A percentile compares a stretch with the other conserved stretches of the same genome.
phyloP scores from a whole-genome alignment of 1,140 invertebrate species.

The Drosophila willistoni region DNA sequence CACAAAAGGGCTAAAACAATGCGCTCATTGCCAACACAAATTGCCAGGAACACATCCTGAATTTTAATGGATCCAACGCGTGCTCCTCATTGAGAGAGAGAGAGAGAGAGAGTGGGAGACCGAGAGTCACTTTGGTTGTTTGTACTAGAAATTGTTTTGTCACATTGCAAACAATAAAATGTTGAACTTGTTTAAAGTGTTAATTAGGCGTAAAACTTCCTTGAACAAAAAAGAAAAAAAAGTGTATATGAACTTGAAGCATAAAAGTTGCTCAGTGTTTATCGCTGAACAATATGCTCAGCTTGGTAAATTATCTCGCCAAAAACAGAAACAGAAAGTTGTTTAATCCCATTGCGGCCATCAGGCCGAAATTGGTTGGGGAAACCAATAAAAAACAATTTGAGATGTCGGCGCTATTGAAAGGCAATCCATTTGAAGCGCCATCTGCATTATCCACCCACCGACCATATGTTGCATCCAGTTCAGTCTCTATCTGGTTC shows the following conservation, averaged over 20 bases:
- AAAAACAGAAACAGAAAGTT: constrained; percentile 37
- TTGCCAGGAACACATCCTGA: constrained; percentile 67
- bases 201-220: constrained; percentile 74
- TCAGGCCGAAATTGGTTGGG: constrained; percentile 32
- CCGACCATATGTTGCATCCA: constrained; percentile 80
- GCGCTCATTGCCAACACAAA: constrained; percentile 52
- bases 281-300: constrained; percentile 57
- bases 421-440: constrained; percentile 65
- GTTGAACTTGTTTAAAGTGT: constrained; percentile 68
- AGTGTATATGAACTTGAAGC: constrained; percentile 46
- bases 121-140: constrained; percentile 13
- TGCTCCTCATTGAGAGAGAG: not conserved
- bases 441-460: constrained; percentile 80
- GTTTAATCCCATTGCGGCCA: constrained; percentile 46
- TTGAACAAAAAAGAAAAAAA: constrained; percentile 6
- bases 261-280: constrained; percentile 54
- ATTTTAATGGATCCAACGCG: constrained; percentile 65
- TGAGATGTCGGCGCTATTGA: constrained; percentile 65
- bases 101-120: constrained; percentile 5
- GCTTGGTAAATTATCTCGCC: constrained; percentile 55
- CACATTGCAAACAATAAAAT: constrained; percentile 76
- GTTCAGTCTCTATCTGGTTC: constrained; percentile 50
- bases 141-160: constrained; percentile 62
- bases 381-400: constrained; percentile 73
- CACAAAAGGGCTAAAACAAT: constrained; percentile 23